Base-by-base conservation (phyloP, 2,113 vertebrate genomes). In the Podarcis cretensis region DNA sequence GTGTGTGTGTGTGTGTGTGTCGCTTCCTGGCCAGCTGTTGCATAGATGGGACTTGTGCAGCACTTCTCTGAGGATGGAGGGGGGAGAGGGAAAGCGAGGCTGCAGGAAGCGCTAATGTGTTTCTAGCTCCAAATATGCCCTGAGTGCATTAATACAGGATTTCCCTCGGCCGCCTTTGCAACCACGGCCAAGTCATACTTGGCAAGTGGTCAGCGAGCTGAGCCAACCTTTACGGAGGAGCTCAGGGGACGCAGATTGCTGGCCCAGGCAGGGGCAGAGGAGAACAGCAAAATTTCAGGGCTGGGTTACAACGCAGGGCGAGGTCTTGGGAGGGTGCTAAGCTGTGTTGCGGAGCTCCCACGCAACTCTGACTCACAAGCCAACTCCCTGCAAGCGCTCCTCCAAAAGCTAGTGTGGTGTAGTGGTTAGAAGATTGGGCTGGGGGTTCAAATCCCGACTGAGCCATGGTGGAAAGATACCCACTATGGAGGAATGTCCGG, bases 1-100 rank as follows among this genome's bases (percentile, higher is more conserved):
- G 13, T 59, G 12, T 32, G 3, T 7, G 1, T 2, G 6, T 20
- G 2, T 5, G 3, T 8, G 18, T 37, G 18, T 63, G 1, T 54
- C 2, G 2, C 40, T 80, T 48, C 40, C 65, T 57, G 27, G 10
- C 76, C n/a, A 57, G 76, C 16, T 13, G 27, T 37, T 59, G 2
- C 27, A 20, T 73, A n/a, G 6, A 37, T n/a, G 25, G 23, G 43
- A n/a, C 78, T 74, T 18, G n/a, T 6, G 5, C 4, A 18, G 21
- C 5, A 40, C 48, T 54, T 66, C 79, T 63, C 8, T n/a, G 43
- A 16, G n/a, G 48, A 54, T 1, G n/a, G 6, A 23, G 48, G 21
- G 14, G 6, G 2, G 25, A 66, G 57, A 54, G 27, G 27, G 43
- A 54, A 54, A 54, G 48, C 2, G 48, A 54, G 48, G 48, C 48